phyloP scores from a whole-genome alignment of 2,888 invertebrate genomes.

The Pyrgus malvae region DNA sequence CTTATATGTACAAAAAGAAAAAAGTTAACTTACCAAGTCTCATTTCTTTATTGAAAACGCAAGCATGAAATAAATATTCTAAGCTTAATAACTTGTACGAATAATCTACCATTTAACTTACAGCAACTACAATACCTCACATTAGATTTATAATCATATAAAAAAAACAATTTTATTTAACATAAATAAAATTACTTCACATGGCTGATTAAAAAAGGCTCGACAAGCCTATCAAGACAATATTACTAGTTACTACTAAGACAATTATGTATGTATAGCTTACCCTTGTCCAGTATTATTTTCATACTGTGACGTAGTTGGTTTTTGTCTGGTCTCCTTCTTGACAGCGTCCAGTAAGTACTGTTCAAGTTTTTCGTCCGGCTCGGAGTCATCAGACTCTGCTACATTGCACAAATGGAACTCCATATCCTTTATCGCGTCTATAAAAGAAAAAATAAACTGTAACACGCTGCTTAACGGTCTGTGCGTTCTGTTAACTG shows the following conservation, averaged over 20 bases:
- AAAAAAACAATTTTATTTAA: no score
- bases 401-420: conserved; percentile 74
- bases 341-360: conserved; percentile 78
- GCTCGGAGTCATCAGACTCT: conserved; percentile 91
- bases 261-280: conserved; percentile 9
- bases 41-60: background rate
- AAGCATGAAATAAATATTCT: conserved; percentile 9
- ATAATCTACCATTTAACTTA: background rate
- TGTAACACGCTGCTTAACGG: no score
- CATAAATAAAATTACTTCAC: no score
- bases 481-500: no score
- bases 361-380: conserved; percentile 88
- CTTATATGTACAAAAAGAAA: no score
- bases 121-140: background rate
- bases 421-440: conserved; percentile 48
- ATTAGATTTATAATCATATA: no score
- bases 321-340: conserved; percentile 61
- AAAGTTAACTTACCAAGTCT: conserved; percentile 14
- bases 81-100: background rate
- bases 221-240: no score
- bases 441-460: conserved; percentile 33
- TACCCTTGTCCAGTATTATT: conserved; percentile 47
- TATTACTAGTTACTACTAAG: no score
- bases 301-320: conserved; percentile 52
- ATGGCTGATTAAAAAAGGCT: no score